These are phyloP conservation scores for Sebastes iracundus DNA, from an alignment of 2,797 vertebrate species.

Conservation along the genomic window DNA sequence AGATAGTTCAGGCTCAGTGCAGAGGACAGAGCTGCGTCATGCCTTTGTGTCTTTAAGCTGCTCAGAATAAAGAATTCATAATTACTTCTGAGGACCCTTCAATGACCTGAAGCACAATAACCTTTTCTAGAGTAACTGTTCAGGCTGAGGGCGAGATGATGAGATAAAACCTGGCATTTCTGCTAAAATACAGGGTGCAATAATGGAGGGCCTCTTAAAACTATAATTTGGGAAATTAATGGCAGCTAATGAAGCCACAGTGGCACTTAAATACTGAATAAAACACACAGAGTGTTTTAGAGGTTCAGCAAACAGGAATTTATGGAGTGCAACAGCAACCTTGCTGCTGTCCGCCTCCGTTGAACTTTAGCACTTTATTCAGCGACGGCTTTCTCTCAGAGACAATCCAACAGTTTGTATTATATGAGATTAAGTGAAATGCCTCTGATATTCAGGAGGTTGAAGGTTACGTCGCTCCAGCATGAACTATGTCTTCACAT, in stretches of 20 bases:
- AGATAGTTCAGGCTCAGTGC: not conserved
- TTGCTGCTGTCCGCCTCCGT: not conserved
- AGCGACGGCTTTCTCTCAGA: not conserved
- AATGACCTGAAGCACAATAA: conserved; percentile 62
- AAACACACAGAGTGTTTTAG: conserved; percentile 23
- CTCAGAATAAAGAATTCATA: conserved; percentile 54
- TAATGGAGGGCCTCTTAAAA: conserved; percentile 36
- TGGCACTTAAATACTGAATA: conserved; percentile 26
- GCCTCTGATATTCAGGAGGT: not conserved
- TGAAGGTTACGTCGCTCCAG: not conserved
- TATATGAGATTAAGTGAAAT: not conserved
- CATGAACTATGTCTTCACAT: not conserved
- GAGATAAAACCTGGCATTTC: conserved; percentile 37
- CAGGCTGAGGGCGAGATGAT: conserved; percentile 22
- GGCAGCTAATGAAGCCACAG: conserved; percentile 43
- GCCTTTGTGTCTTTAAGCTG: conserved; percentile 55
- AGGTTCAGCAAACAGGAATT: conserved; percentile 19
- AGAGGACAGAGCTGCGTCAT: conserved; percentile 16
- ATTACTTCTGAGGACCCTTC: conserved; percentile 52
- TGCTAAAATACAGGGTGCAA: conserved; percentile 27
- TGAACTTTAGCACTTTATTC: not conserved
- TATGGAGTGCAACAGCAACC: not conserved
- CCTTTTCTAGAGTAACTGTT: conserved; percentile 44
- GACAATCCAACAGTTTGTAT: not conserved
- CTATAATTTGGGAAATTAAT: conserved; percentile 47